Conservation (phyloP, 37 sponge, comb jelly and placozoan genomes). For the Cladorhizidae sp. region DNA sequence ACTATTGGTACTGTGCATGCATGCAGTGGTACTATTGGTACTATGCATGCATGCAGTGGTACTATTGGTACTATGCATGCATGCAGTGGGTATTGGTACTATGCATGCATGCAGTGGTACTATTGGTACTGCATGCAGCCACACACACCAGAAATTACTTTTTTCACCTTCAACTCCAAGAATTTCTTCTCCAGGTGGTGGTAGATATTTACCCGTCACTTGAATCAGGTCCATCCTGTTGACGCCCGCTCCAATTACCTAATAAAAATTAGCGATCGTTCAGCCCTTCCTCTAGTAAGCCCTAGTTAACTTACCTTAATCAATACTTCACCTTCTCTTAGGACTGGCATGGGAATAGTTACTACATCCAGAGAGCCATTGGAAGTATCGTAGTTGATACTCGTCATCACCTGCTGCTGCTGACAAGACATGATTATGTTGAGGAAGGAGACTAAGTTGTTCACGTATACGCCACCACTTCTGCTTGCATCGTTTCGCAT, state of each 20-base stretch:
- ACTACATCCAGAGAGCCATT: slow-evolving; percentile 41
- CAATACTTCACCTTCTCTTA: slow-evolving; percentile 58
- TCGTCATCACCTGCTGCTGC: slow-evolving; percentile 35
- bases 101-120: too few relatives aligned
- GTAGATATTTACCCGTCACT: slow-evolving; percentile 66
- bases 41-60: too few relatives aligned
- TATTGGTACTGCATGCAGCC: too few relatives aligned
- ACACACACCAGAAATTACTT: too few relatives aligned
- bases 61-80: too few relatives aligned
- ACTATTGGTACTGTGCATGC: too few relatives aligned
- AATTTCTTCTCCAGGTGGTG: slow-evolving; percentile 84
- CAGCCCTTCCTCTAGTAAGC: neutral
- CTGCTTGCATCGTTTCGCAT: neutral
- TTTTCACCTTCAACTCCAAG: slow-evolving; percentile 91
- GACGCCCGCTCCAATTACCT: slow-evolving; percentile 84
- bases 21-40: too few relatives aligned
- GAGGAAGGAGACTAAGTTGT: neutral
- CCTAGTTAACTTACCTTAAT: slow-evolving; percentile 55
- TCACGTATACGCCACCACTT: slow-evolving; percentile 12
- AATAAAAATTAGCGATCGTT: neutral
- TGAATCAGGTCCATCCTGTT: slow-evolving; percentile 87
- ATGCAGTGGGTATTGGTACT: too few relatives aligned
- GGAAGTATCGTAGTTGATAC: slow-evolving; percentile 31
- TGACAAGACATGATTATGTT: neutral
- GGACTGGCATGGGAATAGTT: slow-evolving; percentile 42